These are phyloP conservation scores for Rhombomys opimus DNA, from an alignment of 2,113 vertebrate species.

Conservation along the genomic window DNA sequence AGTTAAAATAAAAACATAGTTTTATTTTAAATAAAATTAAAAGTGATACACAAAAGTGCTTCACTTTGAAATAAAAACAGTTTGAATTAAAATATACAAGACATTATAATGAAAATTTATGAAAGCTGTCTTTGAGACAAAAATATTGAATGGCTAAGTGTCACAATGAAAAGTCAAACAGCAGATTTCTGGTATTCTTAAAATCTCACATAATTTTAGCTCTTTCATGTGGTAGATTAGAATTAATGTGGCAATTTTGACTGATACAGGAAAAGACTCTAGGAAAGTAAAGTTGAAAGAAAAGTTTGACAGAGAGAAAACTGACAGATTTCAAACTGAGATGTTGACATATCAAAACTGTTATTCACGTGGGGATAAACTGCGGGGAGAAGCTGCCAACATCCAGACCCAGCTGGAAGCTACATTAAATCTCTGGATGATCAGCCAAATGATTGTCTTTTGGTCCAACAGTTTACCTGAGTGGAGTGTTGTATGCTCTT, in stretches of 20 bases:
- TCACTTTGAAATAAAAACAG: background rate
- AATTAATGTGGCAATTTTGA: constrained; percentile 39
- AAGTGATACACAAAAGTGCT: background rate
- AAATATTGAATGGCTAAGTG: constrained; percentile 30
- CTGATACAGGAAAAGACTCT: background rate
- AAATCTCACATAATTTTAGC: constrained; percentile 35
- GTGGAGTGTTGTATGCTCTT: background rate
- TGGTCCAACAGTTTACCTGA: background rate
- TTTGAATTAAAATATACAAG: constrained; percentile 38
- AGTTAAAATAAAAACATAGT: constrained; percentile 29
- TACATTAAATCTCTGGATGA: background rate
- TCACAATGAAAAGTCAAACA: constrained; percentile 43
- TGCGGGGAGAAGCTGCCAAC: background rate
- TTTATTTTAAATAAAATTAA: constrained; percentile 44
- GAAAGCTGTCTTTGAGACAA: constrained; percentile 35
- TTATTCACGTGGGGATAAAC: background rate
- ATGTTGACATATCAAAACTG: background rate
- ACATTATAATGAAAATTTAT: constrained; percentile 36
- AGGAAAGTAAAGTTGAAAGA: constrained; percentile 6
- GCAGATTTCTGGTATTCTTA: background rate
- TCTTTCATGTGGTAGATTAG: background rate
- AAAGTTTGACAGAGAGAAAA: background rate
- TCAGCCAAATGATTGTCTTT: constrained; percentile 2
- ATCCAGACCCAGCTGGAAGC: background rate
- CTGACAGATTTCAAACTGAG: constrained; percentile 3